These are phyloP conservation scores for Rotaria magnacalcarata DNA, from an alignment of 2,888 invertebrate genomes.

Conservation along the genomic window DNA sequence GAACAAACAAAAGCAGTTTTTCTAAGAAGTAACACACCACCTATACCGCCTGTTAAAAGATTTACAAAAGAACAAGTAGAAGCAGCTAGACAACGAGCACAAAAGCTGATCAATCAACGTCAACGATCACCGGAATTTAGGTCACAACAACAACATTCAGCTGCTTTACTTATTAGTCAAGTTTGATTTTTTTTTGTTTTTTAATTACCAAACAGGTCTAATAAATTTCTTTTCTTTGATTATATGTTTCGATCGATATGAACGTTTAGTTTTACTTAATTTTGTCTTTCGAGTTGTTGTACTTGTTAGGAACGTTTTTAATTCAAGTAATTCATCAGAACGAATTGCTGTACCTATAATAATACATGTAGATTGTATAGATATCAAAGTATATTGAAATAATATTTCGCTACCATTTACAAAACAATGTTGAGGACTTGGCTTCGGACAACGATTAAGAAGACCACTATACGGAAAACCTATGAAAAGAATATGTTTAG, in stretches of 20 bases:
- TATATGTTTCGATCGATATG: background rate
- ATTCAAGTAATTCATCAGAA: constrained; percentile 34
- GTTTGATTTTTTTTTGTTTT: background rate
- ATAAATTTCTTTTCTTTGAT: background rate
- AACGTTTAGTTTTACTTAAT: background rate
- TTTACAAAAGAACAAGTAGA: constrained; percentile 21
- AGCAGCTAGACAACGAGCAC: background rate
- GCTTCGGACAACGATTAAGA: constrained; percentile 20
- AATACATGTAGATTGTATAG: background rate
- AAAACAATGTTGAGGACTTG: background rate
- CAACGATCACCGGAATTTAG: background rate
- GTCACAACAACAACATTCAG: background rate
- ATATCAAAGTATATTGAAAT: too few relatives aligned
- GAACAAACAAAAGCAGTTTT: background rate
- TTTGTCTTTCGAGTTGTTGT: background rate
- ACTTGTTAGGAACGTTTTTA: constrained; percentile 2
- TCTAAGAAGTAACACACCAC: background rate
- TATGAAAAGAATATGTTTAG: background rate
- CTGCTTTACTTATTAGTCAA: constrained; percentile 17
- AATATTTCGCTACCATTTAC: background rate
- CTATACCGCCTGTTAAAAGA: background rate
- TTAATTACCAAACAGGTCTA: background rate
- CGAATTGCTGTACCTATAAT: background rate
- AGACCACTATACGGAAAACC: constrained; percentile 30
- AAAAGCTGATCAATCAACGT: background rate